These are phyloP conservation scores for Drosophila bunnanda DNA, from an alignment of 2,888 invertebrate species.

Conservation along the genomic window DNA sequence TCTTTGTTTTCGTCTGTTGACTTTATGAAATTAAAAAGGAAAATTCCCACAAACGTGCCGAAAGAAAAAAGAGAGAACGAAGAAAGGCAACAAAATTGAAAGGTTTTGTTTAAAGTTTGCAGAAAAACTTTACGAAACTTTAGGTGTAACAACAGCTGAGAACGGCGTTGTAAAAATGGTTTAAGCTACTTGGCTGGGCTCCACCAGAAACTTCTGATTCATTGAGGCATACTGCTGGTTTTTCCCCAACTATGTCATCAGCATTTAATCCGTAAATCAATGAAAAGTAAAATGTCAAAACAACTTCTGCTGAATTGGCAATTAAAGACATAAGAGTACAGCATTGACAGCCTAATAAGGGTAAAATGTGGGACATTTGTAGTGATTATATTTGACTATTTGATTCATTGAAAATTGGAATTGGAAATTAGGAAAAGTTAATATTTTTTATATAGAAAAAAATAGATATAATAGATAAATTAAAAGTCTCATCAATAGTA, in stretches of 20 bases:
- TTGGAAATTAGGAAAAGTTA: too few species aligned
- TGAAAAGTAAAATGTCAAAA: constrained; percentile 62
- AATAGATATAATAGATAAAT: too few species aligned
- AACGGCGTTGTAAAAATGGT: constrained; percentile 20
- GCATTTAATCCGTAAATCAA: constrained; percentile 74
- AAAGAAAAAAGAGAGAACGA: constrained; percentile 1
- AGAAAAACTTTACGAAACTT: constrained; percentile 56
- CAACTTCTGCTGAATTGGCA: constrained; percentile 46
- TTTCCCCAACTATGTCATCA: constrained; percentile 21
- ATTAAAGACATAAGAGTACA: constrained; percentile 27
- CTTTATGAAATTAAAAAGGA: constrained; percentile 69
- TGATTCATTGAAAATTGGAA: too few species aligned
- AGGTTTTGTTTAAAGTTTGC: constrained; percentile 71
- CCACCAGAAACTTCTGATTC: not conserved
- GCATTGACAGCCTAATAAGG: not conserved
- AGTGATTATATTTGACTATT: not conserved
- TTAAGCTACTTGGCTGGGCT: not conserved
- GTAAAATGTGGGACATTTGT: not conserved
- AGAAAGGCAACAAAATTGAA: constrained; percentile 31
- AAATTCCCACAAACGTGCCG: constrained; percentile 41
- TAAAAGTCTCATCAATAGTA: too few species aligned
- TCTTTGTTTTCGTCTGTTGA: constrained; percentile 56
- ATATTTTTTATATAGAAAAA: too few species aligned
- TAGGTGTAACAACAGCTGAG: constrained; percentile 63
- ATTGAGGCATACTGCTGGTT: constrained; percentile 12